phyloP scores from a whole-genome alignment of 2,888 invertebrate species.

The Heliconius ethilla region DNA sequence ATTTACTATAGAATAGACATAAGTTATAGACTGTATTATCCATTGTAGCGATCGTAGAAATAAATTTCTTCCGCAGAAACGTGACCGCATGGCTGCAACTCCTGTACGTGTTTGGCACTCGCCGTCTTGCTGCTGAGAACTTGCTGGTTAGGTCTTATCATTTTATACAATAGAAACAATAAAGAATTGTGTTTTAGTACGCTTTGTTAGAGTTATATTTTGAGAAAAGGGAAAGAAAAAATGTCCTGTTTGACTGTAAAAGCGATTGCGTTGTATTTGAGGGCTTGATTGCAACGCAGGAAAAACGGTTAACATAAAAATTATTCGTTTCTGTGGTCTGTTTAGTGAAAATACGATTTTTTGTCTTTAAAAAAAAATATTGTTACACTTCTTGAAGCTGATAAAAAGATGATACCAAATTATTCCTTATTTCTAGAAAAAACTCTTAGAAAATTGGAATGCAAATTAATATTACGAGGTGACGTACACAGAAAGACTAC shows the following conservation, averaged over 20 bases:
- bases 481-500: too few relatives aligned
- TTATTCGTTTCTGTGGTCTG: background rate
- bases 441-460: too few relatives aligned
- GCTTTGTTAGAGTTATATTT: conserved; percentile 14
- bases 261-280: background rate
- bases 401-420: too few relatives aligned
- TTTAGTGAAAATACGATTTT: background rate
- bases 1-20: conserved; percentile 28
- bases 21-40: conserved; percentile 30
- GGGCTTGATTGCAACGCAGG: background rate
- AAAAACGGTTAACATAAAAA: background rate
- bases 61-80: conserved; percentile 60
- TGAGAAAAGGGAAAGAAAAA: background rate
- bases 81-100: conserved; percentile 65
- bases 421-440: too few relatives aligned
- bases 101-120: conserved; percentile 57
- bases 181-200: conserved; percentile 15
- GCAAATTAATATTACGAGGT: too few relatives aligned
- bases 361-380: too few relatives aligned
- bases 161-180: conserved; percentile 25
- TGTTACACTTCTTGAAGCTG: too few relatives aligned
- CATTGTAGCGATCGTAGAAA: conserved; percentile 46
- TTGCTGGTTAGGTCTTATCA: conserved; percentile 25
- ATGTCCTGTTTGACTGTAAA: background rate
- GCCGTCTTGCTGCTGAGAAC: conserved; percentile 26